phyloP scores from a whole-genome alignment of 2,888 invertebrate species.

The Schizotus pectinicornis region DNA sequence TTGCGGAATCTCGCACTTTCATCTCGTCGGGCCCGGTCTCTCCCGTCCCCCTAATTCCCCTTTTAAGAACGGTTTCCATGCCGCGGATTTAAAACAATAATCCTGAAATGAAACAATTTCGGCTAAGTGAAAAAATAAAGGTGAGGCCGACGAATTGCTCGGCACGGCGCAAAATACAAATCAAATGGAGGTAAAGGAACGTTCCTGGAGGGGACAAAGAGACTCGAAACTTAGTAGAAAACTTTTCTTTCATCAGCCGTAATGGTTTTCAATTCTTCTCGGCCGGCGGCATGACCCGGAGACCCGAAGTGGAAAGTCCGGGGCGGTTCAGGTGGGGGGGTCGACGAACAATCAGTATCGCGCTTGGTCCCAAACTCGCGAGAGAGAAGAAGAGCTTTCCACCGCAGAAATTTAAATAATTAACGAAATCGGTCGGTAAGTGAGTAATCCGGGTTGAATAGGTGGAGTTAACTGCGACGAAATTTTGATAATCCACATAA shows the following conservation, averaged over 20 bases:
- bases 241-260: slow-evolving; percentile 60
- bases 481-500: slow-evolving; percentile 40
- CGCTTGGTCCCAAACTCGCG: neutral
- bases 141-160: slow-evolving; percentile 45
- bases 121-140: slow-evolving; percentile 50
- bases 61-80: too few species aligned
- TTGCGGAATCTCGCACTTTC: too few species aligned
- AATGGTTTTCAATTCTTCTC: slow-evolving; percentile 47
- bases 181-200: slow-evolving; percentile 54
- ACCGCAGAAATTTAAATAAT: too few species aligned
- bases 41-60: too few species aligned
- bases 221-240: slow-evolving; percentile 55
- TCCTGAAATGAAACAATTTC: slow-evolving; percentile 49
- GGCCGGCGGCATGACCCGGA: slow-evolving; percentile 34
- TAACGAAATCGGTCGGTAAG: too few species aligned
- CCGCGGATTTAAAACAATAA: slow-evolving; percentile 34
- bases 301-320: slow-evolving; percentile 32
- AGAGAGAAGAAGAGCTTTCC: neutral
- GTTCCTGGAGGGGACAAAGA: slow-evolving; percentile 55
- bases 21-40: too few species aligned
- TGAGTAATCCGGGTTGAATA: too few species aligned
- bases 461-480: slow-evolving; percentile 11
- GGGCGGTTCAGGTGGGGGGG: slow-evolving; percentile 32
- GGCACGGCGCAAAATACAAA: slow-evolving; percentile 48
- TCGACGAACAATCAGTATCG: slow-evolving; percentile 25